Evolutionary conservation across 2,113 vertebrate species (phyloP).

Genomic region (Thinocorus orbignyianus): DNA sequence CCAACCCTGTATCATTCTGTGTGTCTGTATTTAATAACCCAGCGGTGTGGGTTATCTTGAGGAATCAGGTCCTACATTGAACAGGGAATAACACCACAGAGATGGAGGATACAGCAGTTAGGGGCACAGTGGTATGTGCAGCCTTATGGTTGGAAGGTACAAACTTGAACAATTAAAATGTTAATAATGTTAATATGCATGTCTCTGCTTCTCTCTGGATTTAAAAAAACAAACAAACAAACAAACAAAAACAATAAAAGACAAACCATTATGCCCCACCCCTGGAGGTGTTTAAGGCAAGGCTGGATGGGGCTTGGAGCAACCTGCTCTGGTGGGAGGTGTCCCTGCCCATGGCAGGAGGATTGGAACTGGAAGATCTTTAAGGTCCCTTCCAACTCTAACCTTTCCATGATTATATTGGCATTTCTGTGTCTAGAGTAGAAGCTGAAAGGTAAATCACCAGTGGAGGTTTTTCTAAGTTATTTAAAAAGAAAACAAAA

Average conservation of each 20-base stretch:
- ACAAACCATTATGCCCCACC: background rate
- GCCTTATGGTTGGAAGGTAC: background rate
- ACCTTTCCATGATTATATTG: background rate
- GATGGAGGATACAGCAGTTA: background rate
- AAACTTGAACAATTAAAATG: background rate
- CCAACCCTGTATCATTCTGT: too few species aligned
- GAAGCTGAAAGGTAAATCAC: background rate
- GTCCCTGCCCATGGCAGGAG: too few species aligned
- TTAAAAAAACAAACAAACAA: background rate
- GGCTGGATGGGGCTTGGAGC: too few species aligned
- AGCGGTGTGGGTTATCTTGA: background rate
- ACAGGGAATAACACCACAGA: background rate
- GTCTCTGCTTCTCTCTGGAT: background rate
- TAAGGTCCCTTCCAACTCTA: too few species aligned
- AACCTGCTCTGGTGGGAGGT: too few species aligned
- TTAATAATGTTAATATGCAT: background rate
- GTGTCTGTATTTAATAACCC: background rate
- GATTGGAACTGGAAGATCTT: too few species aligned
- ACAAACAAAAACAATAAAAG: background rate
- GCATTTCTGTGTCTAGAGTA: background rate
- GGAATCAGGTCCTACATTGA: background rate
- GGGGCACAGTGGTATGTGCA: background rate
- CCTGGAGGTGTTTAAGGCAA: too few species aligned
- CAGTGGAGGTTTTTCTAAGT: background rate
- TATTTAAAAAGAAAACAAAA: background rate